Evolutionary conservation across 2,888 invertebrate genomes (phyloP).

Genomic region (Stenoptilia bipunctidactyla): DNA sequence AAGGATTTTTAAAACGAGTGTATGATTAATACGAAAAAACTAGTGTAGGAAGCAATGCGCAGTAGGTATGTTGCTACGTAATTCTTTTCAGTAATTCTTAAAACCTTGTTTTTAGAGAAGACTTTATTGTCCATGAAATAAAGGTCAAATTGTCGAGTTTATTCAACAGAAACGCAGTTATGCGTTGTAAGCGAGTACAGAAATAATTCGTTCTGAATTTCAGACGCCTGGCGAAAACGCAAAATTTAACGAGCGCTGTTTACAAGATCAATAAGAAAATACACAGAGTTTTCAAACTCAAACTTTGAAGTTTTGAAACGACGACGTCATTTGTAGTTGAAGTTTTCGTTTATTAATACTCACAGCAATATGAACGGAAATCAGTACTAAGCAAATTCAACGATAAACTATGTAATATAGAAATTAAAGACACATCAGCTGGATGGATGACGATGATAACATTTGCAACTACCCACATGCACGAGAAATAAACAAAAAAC

Average conservation of each 20-base stretch:
- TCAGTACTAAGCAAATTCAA: too few species aligned
- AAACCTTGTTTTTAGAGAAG: background rate
- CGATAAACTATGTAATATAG: too few species aligned
- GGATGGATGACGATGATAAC: conserved; percentile 20
- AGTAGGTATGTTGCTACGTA: conserved; percentile 5
- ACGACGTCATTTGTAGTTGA: background rate
- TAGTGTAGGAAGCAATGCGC: conserved; percentile 13
- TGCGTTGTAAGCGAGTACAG: conserved; percentile 20
- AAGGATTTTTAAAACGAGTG: conserved; percentile 17
- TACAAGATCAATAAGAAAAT: conserved; percentile 8
- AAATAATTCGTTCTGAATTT: conserved; percentile 25
- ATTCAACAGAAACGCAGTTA: conserved; percentile 13
- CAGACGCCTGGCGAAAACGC: conserved; percentile 20
- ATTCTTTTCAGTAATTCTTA: background rate
- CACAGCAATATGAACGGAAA: background rate
- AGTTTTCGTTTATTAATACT: background rate
- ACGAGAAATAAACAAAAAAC: conserved; percentile 31
- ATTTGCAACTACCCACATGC: conserved; percentile 22
- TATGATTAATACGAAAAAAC: conserved; percentile 20
- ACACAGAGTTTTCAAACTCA: too few species aligned
- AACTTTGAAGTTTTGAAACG: background rate
- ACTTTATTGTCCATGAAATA: conserved; percentile 10
- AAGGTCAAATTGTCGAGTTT: conserved; percentile 15
- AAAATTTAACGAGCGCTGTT: conserved; percentile 18
- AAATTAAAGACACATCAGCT: conserved; percentile 9